These are phyloP conservation scores for Tethya wilhelma DNA, from an alignment of 37 sponge, comb jelly and placozoan genomes.

Conservation along the genomic window DNA sequence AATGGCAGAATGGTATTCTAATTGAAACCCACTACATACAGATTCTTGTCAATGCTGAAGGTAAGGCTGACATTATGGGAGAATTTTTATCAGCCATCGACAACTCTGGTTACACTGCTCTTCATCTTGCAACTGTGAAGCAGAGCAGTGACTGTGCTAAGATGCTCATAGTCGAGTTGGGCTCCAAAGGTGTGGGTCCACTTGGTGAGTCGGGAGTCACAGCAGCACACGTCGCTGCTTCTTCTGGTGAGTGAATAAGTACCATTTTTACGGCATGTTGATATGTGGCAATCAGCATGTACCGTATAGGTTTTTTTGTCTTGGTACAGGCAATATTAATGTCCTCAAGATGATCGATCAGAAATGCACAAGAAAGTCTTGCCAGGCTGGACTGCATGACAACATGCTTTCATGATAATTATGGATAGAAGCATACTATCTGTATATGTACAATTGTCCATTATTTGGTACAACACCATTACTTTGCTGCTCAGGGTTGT, in stretches of 20 bases:
- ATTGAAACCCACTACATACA: background rate
- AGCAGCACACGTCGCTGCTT: slow-evolving; percentile 76
- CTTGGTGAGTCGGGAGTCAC: slow-evolving; percentile 69
- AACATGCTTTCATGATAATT: background rate
- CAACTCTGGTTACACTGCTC: slow-evolving; percentile 60
- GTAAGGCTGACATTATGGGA: background rate
- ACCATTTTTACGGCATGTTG: background rate
- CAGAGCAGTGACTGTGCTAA: slow-evolving; percentile 54
- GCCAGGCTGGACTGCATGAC: slow-evolving; percentile 15
- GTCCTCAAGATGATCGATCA: slow-evolving; percentile 45
- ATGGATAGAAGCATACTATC: background rate
- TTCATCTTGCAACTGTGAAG: slow-evolving; percentile 72
- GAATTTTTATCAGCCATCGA: background rate
- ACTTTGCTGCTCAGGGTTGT: slow-evolving; percentile 82
- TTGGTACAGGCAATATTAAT: slow-evolving; percentile 77
- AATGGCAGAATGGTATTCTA: too few relatives aligned
- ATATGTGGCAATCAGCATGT: background rate
- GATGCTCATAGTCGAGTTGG: slow-evolving; percentile 63
- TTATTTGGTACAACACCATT: slow-evolving; percentile 73
- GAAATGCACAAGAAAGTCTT: slow-evolving; percentile 55
- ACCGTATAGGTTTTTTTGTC: background rate
- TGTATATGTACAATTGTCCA: background rate
- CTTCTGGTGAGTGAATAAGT: slow-evolving; percentile 49
- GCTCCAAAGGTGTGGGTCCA: slow-evolving; percentile 49
- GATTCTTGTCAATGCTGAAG: slow-evolving; percentile 3